Evolutionary conservation across 1,140 invertebrate species (phyloP), one percentile per base, ranked within the genome.

Genomic region (Subanguina moxae): DNA sequence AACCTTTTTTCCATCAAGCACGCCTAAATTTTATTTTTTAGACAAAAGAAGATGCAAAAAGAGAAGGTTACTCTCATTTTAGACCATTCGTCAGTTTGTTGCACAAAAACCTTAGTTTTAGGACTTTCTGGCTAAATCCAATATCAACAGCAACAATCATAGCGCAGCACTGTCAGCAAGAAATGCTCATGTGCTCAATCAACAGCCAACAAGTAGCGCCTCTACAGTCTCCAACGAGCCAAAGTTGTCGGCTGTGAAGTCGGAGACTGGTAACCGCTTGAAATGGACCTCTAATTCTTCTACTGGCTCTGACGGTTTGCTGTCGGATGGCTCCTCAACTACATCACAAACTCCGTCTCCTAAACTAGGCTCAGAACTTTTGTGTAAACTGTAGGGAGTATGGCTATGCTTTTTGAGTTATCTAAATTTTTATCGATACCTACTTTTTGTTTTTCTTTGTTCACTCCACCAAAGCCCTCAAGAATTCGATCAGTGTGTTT

Each of bases 291-390:
- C 58, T 45, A 61, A 61, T 61, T 19, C 58, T 32, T 61, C 58
- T 5, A 61, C 58, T 32, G 58, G 58, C n/a, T 61, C 58, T 45
- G 52, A 38, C 11, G 32, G 32, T 38, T 38, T 38, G 11, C 48
- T 61, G 28, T 61, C 58, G 58, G 58, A 61, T 61, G 58, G 58
- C 38, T 19, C 58, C 3, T 61, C 58, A 15, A 61, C 58, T 21
- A 30, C 58, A 21, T 45, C 58, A 8, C 27, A 38, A 38, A 61
- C 58, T 19, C 58, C 58, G 17, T 52, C 48, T 19, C 48, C 48
- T 7, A 52, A 52, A 15, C 23, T 52, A 15, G 15, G 48, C 48
- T 52, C 48, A 52, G 48, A 52, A 21, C 17, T 25, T 5, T 15
- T 52, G 15, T 52, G 48, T 52, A 52, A 52, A 52, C 17, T 52